A percentile compares a stretch with the other conserved stretches of the same genome.
Conservation (phyloP, 2,113 vertebrate species). For the Crotalus viridis region DNA sequence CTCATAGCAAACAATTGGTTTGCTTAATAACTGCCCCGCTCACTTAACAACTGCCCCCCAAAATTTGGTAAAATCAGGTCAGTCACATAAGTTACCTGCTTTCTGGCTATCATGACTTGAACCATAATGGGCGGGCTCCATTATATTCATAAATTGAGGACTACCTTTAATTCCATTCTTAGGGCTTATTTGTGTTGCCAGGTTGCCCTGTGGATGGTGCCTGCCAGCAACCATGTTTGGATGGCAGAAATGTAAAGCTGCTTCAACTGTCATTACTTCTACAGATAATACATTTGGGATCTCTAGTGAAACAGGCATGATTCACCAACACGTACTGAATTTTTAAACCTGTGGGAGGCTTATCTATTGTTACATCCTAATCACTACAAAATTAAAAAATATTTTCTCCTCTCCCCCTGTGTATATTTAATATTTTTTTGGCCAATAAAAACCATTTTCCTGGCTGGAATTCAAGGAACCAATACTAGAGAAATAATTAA, state of each 20-base stretch:
- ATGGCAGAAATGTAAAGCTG: neutral
- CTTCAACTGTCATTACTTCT: neutral
- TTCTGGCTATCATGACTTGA: neutral
- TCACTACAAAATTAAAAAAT: neutral
- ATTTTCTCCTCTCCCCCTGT: neutral
- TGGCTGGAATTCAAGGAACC: neutral
- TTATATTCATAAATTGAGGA: neutral
- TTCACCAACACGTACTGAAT: neutral
- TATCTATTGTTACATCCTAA: neutral
- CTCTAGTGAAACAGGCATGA: neutral
- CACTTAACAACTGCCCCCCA: neutral
- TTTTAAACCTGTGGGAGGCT: neutral
- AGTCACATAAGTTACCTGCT: neutral
- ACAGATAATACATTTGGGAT: neutral
- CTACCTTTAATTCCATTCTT: neutral
- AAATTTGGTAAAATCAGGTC: neutral
- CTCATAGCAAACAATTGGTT: neutral
- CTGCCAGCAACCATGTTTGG: neutral
- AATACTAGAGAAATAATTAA: neutral
- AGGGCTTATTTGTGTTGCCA: neutral
- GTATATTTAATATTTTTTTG: neutral
- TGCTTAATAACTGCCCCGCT: neutral
- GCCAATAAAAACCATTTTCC: neutral
- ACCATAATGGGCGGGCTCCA: neutral
- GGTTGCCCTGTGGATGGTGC: neutral